Base-by-base conservation (phyloP, 2,113 vertebrate species). In the Melospiza melodia region DNA sequence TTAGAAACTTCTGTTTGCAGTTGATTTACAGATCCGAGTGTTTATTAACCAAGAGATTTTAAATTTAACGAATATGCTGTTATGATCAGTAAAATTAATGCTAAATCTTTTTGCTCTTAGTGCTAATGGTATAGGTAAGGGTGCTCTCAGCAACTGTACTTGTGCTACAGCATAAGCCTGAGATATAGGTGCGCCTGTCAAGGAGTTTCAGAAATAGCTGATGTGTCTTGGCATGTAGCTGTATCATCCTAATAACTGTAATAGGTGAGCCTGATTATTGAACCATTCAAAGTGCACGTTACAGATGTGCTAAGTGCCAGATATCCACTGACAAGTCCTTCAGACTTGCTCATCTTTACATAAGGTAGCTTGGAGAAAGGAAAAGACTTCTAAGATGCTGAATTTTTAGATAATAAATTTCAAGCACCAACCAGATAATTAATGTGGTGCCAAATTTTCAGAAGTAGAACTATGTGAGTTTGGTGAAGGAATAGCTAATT, bases 1-100 rank as follows among this genome's bases (percentile, higher is more conserved):
- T 95, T 91, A 87, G 93, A 73, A 81, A 82, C 37, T 93, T 96
- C 73, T 95, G 27, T 85, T 95, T 55, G 68, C 43, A 46, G 23
- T 25, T 87, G 54, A 87, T 61, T 59, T 58, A n/a, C 23, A 75
- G 49, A 86, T 89, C 14, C 19, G 54, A 62, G 49, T 74, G 22
- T 48, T 68, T 79, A 15, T 58, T 62, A 84, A 33, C 3, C 4
- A 10, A 48, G 59, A 84, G 15, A 17, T 90, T 74, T 66, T 18
- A 63, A 35, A 51, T 93, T 89, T 97, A 91, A 24, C 13, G 35
- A 43, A 94, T 93, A 86, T 21, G 55, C 33, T 54, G 19, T 39
- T 35, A 30, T 27, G 55, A 22, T 57, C 37, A 65, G 65, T 54
- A 68, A 80, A 49, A 55, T 21, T 0, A 0, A 11, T 51, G 67